Evolutionary conservation across 2,797 vertebrate species (phyloP).

Genomic region (Numenius phaeopus): DNA sequence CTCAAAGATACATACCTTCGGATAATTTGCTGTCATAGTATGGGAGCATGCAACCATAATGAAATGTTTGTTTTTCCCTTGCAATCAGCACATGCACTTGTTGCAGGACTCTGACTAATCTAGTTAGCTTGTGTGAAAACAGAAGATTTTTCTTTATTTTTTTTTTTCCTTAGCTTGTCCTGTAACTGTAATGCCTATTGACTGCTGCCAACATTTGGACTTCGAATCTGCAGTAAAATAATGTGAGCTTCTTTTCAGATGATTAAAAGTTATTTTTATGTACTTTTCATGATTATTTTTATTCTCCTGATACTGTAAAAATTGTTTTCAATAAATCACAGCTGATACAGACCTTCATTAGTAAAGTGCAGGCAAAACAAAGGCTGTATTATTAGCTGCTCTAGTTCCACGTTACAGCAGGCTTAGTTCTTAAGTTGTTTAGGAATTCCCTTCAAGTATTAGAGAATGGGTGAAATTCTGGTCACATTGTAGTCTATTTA

Average conservation of each 20-base stretch:
- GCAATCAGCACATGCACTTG: neutral
- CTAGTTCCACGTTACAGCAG: neutral
- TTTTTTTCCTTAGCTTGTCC: neutral
- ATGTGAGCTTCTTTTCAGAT: neutral
- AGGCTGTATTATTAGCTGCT: neutral
- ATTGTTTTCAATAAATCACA: neutral
- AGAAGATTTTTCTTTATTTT: neutral
- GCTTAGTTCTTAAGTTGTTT: slow-evolving; percentile 16
- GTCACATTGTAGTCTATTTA: neutral
- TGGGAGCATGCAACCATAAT: neutral
- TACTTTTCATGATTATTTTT: neutral
- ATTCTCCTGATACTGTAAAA: neutral
- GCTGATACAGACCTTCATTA: neutral
- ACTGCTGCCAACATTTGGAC: neutral
- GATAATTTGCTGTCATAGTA: neutral
- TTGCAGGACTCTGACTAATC: neutral
- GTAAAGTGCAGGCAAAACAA: neutral
- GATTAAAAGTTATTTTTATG: neutral
- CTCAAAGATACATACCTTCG: neutral
- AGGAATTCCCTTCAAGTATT: slow-evolving; percentile 33
- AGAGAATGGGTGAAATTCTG: slow-evolving; percentile 29
- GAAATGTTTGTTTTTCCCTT: neutral
- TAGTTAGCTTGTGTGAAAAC: neutral
- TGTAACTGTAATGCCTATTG: neutral
- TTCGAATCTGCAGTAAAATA: neutral